Conservation (phyloP, 1,140 invertebrate species). For the Brachionus plicatilis region DNA sequence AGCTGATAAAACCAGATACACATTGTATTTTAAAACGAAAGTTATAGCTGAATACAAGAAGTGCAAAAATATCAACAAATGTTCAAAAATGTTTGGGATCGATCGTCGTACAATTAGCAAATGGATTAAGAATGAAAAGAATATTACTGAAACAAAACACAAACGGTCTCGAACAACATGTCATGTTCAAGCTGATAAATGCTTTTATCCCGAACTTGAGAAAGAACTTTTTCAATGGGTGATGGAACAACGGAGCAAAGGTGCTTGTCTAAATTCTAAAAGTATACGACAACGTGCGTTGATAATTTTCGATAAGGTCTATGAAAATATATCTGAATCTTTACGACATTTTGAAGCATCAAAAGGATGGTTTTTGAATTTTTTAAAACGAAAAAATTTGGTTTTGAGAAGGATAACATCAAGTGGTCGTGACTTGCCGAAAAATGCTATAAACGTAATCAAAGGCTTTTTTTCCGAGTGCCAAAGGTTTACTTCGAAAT, state of each 20-base stretch:
- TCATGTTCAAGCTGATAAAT: conserved; percentile 1
- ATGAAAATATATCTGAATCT: no score
- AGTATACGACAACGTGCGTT: neutral
- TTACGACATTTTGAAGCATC: no score
- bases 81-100: neutral
- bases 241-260: neutral
- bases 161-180: neutral
- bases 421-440: neutral
- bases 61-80: conserved; percentile 2
- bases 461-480: neutral
- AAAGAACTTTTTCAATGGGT: conserved; percentile 5
- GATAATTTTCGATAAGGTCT: neutral
- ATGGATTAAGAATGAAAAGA: neutral
- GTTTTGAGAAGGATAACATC: neutral
- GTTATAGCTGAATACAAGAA: neutral
- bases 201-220: neutral
- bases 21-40: neutral
- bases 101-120: neutral
- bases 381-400: no score
- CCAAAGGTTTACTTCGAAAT: neutral
- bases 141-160: neutral
- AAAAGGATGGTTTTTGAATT: no score
- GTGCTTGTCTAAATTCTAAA: conserved; percentile 10
- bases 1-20: neutral
- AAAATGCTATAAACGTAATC: neutral